phyloP scores from a whole-genome alignment of 2,888 invertebrate species.

The Onthophagus sagittarius region DNA sequence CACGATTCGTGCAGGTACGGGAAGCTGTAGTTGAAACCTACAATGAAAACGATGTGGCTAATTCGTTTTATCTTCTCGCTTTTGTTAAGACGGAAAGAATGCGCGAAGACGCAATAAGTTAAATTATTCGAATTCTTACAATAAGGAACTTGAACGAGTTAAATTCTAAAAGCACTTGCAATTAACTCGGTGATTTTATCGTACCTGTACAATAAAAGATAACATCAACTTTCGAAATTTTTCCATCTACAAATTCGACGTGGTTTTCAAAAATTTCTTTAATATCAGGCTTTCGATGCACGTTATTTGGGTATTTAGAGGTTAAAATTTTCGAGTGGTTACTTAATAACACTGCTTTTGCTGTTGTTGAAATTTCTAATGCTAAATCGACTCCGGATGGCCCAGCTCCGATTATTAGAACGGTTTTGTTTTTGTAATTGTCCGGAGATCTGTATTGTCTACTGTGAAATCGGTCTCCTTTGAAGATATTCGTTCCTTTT shows the following conservation, averaged over 20 bases:
- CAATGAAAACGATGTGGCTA: conserved; percentile 26
- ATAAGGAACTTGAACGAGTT: background rate
- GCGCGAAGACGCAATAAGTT: background rate
- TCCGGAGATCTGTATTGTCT: conserved; percentile 78
- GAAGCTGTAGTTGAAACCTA: conserved; percentile 67
- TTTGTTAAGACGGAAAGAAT: background rate
- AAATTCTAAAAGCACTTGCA: background rate
- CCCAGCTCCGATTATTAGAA: conserved; percentile 80
- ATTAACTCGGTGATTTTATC: background rate
- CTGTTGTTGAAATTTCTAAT: conserved; percentile 61
- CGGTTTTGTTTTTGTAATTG: conserved; percentile 60
- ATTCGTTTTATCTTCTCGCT: background rate
- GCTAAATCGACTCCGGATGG: conserved; percentile 81
- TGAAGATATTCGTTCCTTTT: conserved; percentile 61
- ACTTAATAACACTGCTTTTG: conserved; percentile 48
- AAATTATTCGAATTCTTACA: background rate
- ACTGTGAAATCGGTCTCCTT: conserved; percentile 64
- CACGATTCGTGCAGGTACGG: conserved; percentile 65
- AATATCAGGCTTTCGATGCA: conserved; percentile 62
- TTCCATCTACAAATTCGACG: conserved; percentile 61
- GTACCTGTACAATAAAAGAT: conserved; percentile 76
- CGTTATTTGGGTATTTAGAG: conserved; percentile 64
- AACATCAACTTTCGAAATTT: conserved; percentile 59
- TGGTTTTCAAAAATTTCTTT: conserved; percentile 35
- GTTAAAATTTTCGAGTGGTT: conserved; percentile 51